Base-by-base conservation (phyloP, 2,113 vertebrate genomes). In the Meriones unguiculatus region DNA sequence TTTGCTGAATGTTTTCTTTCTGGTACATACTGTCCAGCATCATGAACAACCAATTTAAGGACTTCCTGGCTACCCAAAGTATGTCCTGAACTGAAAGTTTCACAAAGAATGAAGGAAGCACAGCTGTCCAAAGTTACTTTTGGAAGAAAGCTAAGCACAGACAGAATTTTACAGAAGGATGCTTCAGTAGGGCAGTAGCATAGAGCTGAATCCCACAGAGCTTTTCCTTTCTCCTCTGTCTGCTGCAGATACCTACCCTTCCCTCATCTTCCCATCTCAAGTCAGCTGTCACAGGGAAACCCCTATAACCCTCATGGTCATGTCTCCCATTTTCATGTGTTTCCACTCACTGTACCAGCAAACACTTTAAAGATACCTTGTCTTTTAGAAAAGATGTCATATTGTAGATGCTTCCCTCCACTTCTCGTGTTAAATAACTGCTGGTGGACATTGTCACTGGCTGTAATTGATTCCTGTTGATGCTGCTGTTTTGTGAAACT, bases 241-340 rank as follows among this genome's bases (percentile, higher is more conserved):
- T 30, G 4, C 75, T 12, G 0, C 8, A 0, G 12, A 6, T 4
- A 9, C 5, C 32, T 11, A 20, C 18, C 22, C 10, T 12, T 20
- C 17, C 35, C 35, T n/a, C 17, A 1, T 7, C 2, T 5, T 24
- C 32, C 35, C 30, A 3, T 50, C 86, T 41, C 3, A 7, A 0
- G 7, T 7, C 38, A 35, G 4, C 7, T 30, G 8, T 22, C 59
- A 2, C 22, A 20, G 57, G 38, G 14, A 57, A 32, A 2, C 38
- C 2, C 0, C 2, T 64, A 14, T 2, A 0, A 13, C 12, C 6
- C 1, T 0, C 0, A 0, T 25, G 20, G 54, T 38, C 80, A 32
- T 5, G 11, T 77, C 57, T 77, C 69, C 12, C 14, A 11, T 18
- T 17, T 28, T 15, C 14, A 11, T 17, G 13, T n/a, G 20, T 15